These are phyloP conservation scores for Anthopleura sola DNA, from an alignment of 64 coral and sea anemone genomes.

Conservation along the genomic window DNA sequence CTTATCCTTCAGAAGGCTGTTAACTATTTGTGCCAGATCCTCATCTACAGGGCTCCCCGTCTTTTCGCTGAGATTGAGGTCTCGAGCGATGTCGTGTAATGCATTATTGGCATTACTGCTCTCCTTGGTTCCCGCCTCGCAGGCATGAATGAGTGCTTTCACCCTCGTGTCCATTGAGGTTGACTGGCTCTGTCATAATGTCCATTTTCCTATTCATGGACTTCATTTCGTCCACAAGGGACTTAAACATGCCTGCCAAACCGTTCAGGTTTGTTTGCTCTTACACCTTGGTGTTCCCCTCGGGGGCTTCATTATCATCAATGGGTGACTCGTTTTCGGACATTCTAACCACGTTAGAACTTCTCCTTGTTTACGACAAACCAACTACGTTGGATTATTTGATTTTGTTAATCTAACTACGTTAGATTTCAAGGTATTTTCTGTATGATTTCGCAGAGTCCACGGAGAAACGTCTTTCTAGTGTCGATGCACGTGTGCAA, in stretches of 20 bases:
- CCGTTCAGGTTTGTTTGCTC: not conserved
- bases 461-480: not conserved
- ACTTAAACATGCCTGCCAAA: not conserved
- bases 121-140: constrained; percentile 23
- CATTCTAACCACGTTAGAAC: constrained; percentile 8
- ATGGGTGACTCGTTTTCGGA: not conserved
- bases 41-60: constrained; percentile 9
- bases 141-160: not conserved
- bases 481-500: not conserved
- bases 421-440: not conserved
- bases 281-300: not conserved
- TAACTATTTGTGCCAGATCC: constrained; percentile 32
- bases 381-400: not conserved
- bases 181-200: not conserved
- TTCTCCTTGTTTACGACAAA: not conserved
- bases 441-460: not conserved
- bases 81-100: constrained; percentile 14
- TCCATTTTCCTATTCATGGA: constrained; percentile 15
- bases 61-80: constrained; percentile 12
- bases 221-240: constrained; percentile 4
- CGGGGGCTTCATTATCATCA: not conserved
- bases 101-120: not conserved
- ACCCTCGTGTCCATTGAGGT: not conserved
- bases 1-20: constrained; percentile 17
- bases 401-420: not conserved